phyloP scores from a whole-genome alignment of 2,888 invertebrate genomes.

The Cistogaster globosa region DNA sequence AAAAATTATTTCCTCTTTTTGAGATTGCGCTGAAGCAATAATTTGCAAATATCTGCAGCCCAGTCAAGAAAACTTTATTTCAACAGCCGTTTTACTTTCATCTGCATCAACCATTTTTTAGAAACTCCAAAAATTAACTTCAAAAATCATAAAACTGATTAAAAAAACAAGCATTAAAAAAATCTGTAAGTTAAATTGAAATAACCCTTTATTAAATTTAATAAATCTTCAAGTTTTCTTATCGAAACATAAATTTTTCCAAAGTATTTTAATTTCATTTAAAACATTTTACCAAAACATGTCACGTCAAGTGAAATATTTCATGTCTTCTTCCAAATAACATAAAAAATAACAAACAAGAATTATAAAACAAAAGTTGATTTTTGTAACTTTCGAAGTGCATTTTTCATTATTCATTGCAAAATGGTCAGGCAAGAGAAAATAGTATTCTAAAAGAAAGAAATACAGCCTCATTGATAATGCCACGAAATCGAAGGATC shows the following conservation, averaged over 20 bases:
- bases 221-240: background rate
- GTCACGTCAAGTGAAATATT: slow-evolving; percentile 55
- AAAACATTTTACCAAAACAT: slow-evolving; percentile 50
- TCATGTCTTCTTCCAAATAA: background rate
- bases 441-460: slow-evolving; percentile 26
- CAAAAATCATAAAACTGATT: too few species aligned
- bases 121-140: too few species aligned
- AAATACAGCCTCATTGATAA: slow-evolving; percentile 76
- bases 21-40: too few species aligned
- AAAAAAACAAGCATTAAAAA: too few species aligned
- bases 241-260: slow-evolving; percentile 24
- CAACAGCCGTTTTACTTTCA: too few species aligned
- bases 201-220: background rate
- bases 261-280: slow-evolving; percentile 56
- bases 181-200: too few species aligned
- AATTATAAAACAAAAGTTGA: background rate
- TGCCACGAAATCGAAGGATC: slow-evolving; percentile 80
- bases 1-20: too few species aligned
- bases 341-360: slow-evolving; percentile 1
- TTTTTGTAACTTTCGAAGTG: slow-evolving; percentile 49
- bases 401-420: slow-evolving; percentile 61
- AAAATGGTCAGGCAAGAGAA: slow-evolving; percentile 21
- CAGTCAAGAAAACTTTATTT: too few species aligned
- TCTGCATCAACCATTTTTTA: too few species aligned
- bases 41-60: too few species aligned